Evolutionary conservation across 2,888 invertebrate genomes (phyloP).

Genomic region (Pyrrhia umbra): DNA sequence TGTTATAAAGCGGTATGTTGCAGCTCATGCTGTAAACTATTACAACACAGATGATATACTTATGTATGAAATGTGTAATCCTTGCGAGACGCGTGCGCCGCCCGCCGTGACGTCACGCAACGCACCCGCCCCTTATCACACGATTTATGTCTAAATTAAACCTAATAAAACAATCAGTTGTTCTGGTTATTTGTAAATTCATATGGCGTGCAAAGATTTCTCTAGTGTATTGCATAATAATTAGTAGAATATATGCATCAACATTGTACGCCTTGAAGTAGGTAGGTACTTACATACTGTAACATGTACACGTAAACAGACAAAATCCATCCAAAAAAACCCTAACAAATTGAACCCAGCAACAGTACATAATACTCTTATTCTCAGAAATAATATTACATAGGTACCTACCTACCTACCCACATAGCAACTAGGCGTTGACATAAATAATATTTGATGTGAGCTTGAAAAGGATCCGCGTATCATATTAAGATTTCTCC

Average conservation of each 20-base stretch:
- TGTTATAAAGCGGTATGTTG: conserved; percentile 5
- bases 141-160: too few relatives aligned
- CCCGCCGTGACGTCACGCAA: conserved; percentile 36
- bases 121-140: conserved; percentile 14
- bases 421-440: background rate
- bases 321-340: too few relatives aligned
- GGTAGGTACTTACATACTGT: too few relatives aligned
- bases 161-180: too few relatives aligned
- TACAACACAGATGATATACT: conserved; percentile 49
- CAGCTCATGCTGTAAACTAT: conserved; percentile 6
- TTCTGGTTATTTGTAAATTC: too few relatives aligned
- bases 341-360: background rate
- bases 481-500: conserved; percentile 18
- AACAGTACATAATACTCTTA: background rate
- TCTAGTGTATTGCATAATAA: too few relatives aligned
- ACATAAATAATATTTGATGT: background rate
- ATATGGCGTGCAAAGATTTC: too few relatives aligned
- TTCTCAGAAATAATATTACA: conserved; percentile 2
- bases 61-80: conserved; percentile 47
- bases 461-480: background rate
- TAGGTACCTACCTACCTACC: too few relatives aligned
- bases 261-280: too few relatives aligned
- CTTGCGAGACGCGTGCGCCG: conserved; percentile 44
- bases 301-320: too few relatives aligned
- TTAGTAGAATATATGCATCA: too few relatives aligned